Evolutionary conservation across 2,888 invertebrate genomes (phyloP).

Genomic region (Tupiocoris notatus): DNA sequence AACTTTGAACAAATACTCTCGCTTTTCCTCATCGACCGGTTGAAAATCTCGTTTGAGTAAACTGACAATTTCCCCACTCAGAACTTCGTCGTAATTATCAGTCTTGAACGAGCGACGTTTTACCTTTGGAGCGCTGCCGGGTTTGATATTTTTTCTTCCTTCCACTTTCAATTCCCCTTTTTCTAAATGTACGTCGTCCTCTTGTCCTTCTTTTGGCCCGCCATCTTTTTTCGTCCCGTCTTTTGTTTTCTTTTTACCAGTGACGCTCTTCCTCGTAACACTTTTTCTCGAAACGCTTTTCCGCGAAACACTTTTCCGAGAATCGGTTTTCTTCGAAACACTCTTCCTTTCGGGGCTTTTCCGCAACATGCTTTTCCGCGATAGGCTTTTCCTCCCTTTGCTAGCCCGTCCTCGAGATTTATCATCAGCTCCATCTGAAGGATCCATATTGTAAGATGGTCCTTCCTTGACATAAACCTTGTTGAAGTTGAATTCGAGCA

Average conservation of each 20-base stretch:
- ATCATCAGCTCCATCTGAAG: not conserved
- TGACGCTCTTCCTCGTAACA: conserved; percentile 1
- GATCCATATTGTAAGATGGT: conserved; percentile 11
- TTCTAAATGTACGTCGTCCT: not conserved
- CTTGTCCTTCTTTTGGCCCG: not conserved
- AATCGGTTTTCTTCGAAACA: not conserved
- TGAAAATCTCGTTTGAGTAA: conserved; percentile 10
- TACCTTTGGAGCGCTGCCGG: not conserved
- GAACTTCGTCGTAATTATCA: conserved; percentile 15
- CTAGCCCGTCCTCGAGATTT: not conserved
- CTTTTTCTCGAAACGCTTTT: conserved; percentile 19
- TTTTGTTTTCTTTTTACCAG: not conserved
- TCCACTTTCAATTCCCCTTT: conserved; percentile 23
- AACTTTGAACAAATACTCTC: conserved; percentile 4
- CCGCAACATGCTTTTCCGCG: not conserved
- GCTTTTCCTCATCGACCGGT: conserved; percentile 12
- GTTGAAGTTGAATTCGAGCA: conserved; percentile 25
- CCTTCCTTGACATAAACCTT: conserved; percentile 34
- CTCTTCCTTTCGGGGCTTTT: conserved; percentile 7
- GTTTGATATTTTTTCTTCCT: conserved; percentile 19
- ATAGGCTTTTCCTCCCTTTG: not conserved
- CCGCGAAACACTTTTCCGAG: not conserved
- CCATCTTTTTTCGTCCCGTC: not conserved
- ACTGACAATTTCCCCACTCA: conserved; percentile 21
- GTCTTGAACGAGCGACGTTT: not conserved